These are phyloP conservation scores for Trissonchulus latispiculum DNA, from an alignment of 2,888 invertebrate species.

Conservation along the genomic window DNA sequence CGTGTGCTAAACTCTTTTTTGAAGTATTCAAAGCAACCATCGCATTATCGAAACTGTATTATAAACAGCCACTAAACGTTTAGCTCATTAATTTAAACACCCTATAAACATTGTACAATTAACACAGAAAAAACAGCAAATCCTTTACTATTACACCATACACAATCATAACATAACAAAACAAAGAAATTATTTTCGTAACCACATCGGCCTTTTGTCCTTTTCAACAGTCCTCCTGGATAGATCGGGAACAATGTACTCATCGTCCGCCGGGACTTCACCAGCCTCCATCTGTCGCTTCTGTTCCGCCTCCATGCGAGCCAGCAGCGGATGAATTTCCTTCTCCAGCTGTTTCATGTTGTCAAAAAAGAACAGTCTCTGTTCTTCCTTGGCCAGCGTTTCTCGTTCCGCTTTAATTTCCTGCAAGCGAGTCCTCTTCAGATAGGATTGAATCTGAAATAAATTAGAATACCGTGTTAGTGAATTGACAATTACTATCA, in stretches of 20 bases:
- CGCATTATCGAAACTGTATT: no score
- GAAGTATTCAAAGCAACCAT: no score
- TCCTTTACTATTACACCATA: no score
- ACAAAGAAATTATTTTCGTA: neutral
- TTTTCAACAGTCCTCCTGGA: neutral
- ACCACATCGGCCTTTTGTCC: neutral
- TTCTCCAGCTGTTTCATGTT: conserved; percentile 1
- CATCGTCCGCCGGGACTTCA: conserved; percentile 19
- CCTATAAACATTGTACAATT: no score
- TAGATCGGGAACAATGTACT: conserved; percentile 18
- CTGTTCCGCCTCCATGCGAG: neutral
- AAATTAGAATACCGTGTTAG: no score
- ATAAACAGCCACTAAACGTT: no score
- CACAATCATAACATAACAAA: no score
- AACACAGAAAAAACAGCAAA: no score
- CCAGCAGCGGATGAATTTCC: conserved; percentile 12
- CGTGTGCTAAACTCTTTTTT: no score
- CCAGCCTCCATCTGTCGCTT: neutral
- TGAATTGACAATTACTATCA: no score
- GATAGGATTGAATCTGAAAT: no score
- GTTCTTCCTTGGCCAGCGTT: neutral
- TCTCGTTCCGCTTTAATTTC: conserved; percentile 6
- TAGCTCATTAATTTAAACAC: no score
- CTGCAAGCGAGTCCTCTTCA: neutral
- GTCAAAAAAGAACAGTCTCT: conserved; percentile 11